Base-by-base conservation (phyloP, 2,113 vertebrate genomes). In the Acrocephalus arundinaceus region DNA sequence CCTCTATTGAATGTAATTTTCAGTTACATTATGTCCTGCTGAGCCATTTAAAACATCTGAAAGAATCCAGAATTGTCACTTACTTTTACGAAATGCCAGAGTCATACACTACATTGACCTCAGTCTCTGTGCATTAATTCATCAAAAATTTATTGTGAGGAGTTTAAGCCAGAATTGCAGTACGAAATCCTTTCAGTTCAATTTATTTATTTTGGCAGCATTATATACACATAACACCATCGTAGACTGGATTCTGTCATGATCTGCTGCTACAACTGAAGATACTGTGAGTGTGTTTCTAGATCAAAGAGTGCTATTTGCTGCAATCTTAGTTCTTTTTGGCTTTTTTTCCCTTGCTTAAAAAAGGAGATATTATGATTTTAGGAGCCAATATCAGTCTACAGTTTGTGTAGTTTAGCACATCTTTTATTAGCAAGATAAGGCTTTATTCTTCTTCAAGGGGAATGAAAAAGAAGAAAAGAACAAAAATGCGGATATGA, bases 71-170 rank as follows among this genome's bases (percentile, higher is more conserved):
- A 78, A 67, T 89, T 90, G 76, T 82, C 28, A 39, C 49, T 90
- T 52, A 28, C 78, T 75, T 94, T 71, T 89, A 46, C 2, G 3
- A 96, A 89, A 85, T 85, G 72, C 82, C 57, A 35, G 68, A 61
- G 48, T 78, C 52, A 24, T 49, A 75, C 57, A 65, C 61, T 72
- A 35, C 28, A 18, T 35, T 14, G 52, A 89, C 52, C 80, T 91
- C 73, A n/a, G 15, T 80, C 71, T 80, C 11, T 35, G 68, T 57
- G 57, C 68, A 52, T 86, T 92, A 94, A 73, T 93, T 96, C 52
- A 88, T 61, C 28, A 37, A 55, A 87, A 94, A 74, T 90, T 84
- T 58, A 87, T 92, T 96, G 37, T 70, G 22, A 75, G 83, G 61
- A 78, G 41, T 90, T 88, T 78, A 77, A 86, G 65, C 78, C 80